A percentile compares a stretch with the other conserved stretches of the same genome.
Conservation (phyloP, 1,140 invertebrate genomes). For the Eueides isabella region DNA sequence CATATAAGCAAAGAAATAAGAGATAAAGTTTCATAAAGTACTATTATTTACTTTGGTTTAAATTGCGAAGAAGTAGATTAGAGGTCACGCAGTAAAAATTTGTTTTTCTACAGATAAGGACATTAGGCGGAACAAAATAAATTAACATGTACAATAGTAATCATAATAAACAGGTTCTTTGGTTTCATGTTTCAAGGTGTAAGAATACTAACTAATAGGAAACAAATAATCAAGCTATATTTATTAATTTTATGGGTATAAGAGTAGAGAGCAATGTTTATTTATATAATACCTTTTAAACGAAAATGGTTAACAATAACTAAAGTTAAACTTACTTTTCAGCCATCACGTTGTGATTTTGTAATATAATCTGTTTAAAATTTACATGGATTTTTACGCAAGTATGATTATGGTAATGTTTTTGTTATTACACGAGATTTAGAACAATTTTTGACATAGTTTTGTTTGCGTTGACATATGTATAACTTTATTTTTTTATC, state of each 20-base stretch:
- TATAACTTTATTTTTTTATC: slow-evolving; percentile 25
- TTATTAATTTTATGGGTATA: slow-evolving; percentile 5
- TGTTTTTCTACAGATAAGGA: slow-evolving; percentile 1
- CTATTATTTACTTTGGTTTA: neutral
- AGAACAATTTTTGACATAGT: slow-evolving; percentile 77
- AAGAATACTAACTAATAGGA: slow-evolving; percentile 22
- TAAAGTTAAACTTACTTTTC: slow-evolving; percentile 63
- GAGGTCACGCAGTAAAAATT: slow-evolving; percentile 6
- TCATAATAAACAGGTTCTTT: slow-evolving; percentile 14
- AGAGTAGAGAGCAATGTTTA: slow-evolving; percentile 45
- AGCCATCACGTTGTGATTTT: slow-evolving; percentile 60
- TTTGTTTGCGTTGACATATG: slow-evolving; percentile 77
- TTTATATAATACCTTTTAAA: slow-evolving; percentile 48
- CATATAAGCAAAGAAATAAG: neutral
- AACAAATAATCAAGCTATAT: slow-evolving; percentile 23
- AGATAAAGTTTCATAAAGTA: neutral
- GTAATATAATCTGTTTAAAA: slow-evolving; percentile 48
- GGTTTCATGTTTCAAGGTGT: neutral
- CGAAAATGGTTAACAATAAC: slow-evolving; percentile 21
- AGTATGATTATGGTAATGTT: slow-evolving; percentile 59
- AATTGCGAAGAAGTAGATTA: neutral
- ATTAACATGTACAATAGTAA: neutral
- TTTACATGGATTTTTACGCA: slow-evolving; percentile 62
- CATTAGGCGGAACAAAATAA: slow-evolving; percentile 15
- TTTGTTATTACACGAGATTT: slow-evolving; percentile 77